A percentile compares a stretch with the other conserved stretches of the same genome.
phyloP scores from a whole-genome alignment of 2,888 invertebrate species.

The Clivina fossor region DNA sequence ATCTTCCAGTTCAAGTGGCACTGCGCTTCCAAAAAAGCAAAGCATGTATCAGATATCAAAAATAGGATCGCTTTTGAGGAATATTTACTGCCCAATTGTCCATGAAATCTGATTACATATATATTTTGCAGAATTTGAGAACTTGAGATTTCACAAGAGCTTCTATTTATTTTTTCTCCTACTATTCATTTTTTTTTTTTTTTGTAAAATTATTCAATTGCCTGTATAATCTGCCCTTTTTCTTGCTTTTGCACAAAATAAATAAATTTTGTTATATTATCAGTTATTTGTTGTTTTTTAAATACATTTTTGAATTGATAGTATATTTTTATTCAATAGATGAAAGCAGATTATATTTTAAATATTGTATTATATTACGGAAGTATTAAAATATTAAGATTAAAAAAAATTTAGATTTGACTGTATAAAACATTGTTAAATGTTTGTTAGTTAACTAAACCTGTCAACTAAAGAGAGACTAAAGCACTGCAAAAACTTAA shows the following conservation, averaged over 20 bases:
- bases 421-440: too few species aligned
- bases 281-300: too few species aligned
- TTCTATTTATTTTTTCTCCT: slow-evolving; percentile 27
- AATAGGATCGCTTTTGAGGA: slow-evolving; percentile 33
- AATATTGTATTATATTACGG: too few species aligned
- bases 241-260: slow-evolving; percentile 16
- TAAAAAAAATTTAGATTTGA: too few species aligned
- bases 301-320: too few species aligned
- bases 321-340: too few species aligned
- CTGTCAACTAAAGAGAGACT: too few species aligned
- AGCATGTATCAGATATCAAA: slow-evolving; percentile 33
- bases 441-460: too few species aligned
- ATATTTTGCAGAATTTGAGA: slow-evolving; percentile 22
- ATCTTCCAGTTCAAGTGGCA: slow-evolving; percentile 18
- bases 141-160: slow-evolving; percentile 4
- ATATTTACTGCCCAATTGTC: slow-evolving; percentile 38
- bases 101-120: slow-evolving; percentile 39
- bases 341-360: too few species aligned
- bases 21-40: slow-evolving; percentile 6
- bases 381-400: too few species aligned
- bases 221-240: slow-evolving; percentile 27
- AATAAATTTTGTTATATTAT: too few species aligned
- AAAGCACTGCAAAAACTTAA: too few species aligned
- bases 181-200: slow-evolving; percentile 10
- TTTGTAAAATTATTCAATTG: slow-evolving; percentile 31